phyloP scores from a whole-genome alignment of 2,113 vertebrate genomes.

The Nibea albiflora region DNA sequence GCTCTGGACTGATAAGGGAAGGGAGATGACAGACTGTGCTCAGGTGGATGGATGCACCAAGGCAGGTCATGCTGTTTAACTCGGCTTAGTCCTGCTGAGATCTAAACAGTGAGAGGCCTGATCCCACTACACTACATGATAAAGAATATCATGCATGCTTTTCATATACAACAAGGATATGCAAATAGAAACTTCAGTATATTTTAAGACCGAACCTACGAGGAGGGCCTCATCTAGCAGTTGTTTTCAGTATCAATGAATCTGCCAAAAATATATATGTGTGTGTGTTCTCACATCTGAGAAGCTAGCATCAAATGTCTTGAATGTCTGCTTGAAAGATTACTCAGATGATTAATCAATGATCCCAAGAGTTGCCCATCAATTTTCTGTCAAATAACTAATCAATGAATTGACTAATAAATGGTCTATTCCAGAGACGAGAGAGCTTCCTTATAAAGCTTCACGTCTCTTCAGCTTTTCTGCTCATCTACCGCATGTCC shows the following conservation, averaged over 20 bases:
- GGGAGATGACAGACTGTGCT: not conserved
- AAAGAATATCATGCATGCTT: not conserved
- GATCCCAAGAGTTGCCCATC: too few relatives aligned
- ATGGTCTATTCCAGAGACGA: not conserved
- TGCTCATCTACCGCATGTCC: not conserved
- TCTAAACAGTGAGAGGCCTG: conserved; percentile 1
- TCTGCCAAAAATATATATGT: not conserved
- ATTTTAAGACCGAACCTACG: not conserved
- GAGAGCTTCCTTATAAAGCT: not conserved
- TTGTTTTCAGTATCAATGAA: too few relatives aligned
- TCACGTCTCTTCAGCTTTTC: not conserved
- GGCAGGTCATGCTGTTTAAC: not conserved
- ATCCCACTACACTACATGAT: not conserved
- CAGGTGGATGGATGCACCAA: not conserved
- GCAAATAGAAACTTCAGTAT: not conserved
- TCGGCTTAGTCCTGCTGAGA: not conserved
- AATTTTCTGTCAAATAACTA: too few relatives aligned
- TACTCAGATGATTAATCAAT: too few relatives aligned
- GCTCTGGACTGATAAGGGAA: not conserved
- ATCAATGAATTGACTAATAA: too few relatives aligned
- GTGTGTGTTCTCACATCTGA: not conserved
- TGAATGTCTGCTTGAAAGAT: not conserved
- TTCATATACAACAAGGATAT: not conserved
- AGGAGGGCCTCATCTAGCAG: too few relatives aligned
- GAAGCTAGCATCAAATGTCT: not conserved